phyloP scores from a whole-genome alignment of 2,113 vertebrate species.

The Pterocles orientalis region DNA sequence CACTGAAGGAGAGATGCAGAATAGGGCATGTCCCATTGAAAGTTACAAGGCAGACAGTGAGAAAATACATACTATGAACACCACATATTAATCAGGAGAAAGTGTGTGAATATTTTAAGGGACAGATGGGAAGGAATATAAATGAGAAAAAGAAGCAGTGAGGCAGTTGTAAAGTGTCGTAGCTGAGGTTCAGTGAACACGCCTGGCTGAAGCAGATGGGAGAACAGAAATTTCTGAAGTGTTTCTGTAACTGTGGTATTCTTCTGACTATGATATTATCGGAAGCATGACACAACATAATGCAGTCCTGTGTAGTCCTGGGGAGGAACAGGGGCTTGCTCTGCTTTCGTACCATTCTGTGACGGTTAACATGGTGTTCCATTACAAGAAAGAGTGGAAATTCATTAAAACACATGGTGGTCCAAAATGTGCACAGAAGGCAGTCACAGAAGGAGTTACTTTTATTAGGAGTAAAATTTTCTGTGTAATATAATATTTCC shows the following conservation, averaged over 20 bases:
- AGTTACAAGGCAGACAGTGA: neutral
- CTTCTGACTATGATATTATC: neutral
- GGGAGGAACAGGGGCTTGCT: neutral
- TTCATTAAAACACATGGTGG: conserved; percentile 62
- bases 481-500: conserved; percentile 69
- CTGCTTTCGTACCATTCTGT: neutral
- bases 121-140: neutral
- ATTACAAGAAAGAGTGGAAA: conserved; percentile 60
- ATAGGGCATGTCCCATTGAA: neutral
- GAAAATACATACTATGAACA: neutral
- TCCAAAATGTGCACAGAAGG: conserved; percentile 44
- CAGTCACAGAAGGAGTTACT: conserved; percentile 58
- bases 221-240: neutral
- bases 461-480: conserved; percentile 68
- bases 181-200: neutral
- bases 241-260: neutral
- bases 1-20: neutral
- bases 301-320: neutral
- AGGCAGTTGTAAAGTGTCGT: neutral
- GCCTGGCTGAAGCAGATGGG: neutral
- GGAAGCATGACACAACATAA: conserved; percentile 6
- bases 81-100: neutral
- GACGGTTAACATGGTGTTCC: neutral
- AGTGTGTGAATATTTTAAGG: conserved; percentile 12
- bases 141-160: conserved; percentile 1